A percentile compares a stretch with the other conserved stretches of the same genome.
Conservation (phyloP, 1,140 invertebrate species). For the Cydia splendana region DNA sequence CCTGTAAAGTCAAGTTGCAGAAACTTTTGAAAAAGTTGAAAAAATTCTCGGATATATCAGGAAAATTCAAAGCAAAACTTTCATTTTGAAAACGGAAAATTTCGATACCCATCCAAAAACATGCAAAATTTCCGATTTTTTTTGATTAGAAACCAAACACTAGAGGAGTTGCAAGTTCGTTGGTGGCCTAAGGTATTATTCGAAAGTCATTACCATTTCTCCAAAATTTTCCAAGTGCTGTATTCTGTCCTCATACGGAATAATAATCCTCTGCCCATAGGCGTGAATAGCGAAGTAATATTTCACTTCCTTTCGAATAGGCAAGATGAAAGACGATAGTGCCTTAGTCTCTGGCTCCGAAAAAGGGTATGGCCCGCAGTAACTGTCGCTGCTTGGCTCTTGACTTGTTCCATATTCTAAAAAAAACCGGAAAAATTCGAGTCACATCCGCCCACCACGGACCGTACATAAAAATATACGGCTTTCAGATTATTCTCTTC, state of each 20-base stretch:
- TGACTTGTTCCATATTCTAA: conserved; percentile 78
- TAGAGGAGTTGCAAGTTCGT: too few species aligned
- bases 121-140: too few species aligned
- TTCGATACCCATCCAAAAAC: too few species aligned
- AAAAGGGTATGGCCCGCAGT: conserved; percentile 84
- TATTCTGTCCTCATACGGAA: conserved; percentile 64
- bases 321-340: conserved; percentile 76
- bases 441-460: too few species aligned
- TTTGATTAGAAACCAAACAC: too few species aligned
- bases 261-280: conserved; percentile 74
- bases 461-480: too few species aligned
- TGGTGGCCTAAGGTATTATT: too few species aligned
- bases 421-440: background rate
- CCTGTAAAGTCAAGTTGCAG: conserved; percentile 20
- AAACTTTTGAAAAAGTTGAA: too few species aligned
- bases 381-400: conserved; percentile 84
- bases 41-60: too few species aligned
- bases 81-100: too few species aligned
- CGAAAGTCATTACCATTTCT: conserved; percentile 56
- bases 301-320: conserved; percentile 57
- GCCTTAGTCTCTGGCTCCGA: conserved; percentile 87
- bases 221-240: conserved; percentile 63
- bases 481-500: too few species aligned
- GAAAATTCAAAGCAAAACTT: too few species aligned
- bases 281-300: conserved; percentile 80